Conservation (phyloP, 2,888 invertebrate species). For the Halocaridina rubra region DNA sequence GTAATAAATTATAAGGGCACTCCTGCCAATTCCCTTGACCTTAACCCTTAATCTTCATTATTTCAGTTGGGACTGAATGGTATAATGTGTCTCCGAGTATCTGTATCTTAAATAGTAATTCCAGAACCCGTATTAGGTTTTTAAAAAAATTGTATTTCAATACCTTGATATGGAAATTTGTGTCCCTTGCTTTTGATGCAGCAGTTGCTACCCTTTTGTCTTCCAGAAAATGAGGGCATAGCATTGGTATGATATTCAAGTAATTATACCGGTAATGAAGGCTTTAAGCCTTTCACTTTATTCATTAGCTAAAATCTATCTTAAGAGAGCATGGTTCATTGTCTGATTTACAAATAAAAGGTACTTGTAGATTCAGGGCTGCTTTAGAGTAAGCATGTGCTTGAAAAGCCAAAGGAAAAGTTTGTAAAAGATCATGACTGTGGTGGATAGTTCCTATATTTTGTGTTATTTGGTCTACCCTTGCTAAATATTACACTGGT, state of each 20-base stretch:
- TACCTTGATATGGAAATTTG: too few species aligned
- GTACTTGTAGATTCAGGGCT: neutral
- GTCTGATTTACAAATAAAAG: neutral
- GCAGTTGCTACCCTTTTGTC: too few species aligned
- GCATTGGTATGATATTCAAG: neutral
- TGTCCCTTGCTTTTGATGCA: too few species aligned
- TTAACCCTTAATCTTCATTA: neutral
- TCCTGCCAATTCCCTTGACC: neutral
- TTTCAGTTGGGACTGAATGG: too few species aligned
- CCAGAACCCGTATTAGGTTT: too few species aligned
- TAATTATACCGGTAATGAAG: neutral
- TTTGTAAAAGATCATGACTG: too few species aligned
- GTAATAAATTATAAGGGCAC: neutral
- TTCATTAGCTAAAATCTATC: neutral
- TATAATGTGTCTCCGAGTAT: too few species aligned
- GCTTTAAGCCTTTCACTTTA: neutral
- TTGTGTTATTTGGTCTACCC: too few species aligned
- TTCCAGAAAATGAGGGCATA: conserved; percentile 11
- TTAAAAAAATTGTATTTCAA: too few species aligned
- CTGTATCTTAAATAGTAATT: too few species aligned
- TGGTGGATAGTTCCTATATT: too few species aligned
- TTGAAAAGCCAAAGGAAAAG: conserved; percentile 7
- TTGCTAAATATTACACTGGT: too few species aligned
- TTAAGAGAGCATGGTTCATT: neutral
- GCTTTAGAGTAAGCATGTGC: conserved; percentile 12